Evolutionary conservation across 2,797 vertebrate species (phyloP).

Genomic region (Pachyuromys duprasi): DNA sequence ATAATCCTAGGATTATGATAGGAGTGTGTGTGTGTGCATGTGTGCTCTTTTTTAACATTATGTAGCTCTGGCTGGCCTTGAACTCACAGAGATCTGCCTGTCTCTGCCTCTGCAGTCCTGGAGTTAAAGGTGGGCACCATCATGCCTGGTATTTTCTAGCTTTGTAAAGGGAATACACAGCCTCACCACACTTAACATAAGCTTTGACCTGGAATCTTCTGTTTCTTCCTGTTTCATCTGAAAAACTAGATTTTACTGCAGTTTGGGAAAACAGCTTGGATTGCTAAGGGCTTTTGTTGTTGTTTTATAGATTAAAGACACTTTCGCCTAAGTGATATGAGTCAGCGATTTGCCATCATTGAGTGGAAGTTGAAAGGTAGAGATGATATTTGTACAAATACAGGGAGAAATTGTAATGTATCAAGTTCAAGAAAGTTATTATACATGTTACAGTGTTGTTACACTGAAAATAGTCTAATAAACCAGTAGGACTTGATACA

Average conservation of each 20-base stretch:
- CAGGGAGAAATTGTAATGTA: constrained; percentile 2
- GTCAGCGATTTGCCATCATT: background rate
- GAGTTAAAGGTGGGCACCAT: background rate
- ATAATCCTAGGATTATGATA: background rate
- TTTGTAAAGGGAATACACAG: background rate
- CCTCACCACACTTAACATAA: background rate
- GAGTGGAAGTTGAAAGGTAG: background rate
- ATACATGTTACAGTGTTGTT: background rate
- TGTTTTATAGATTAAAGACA: constrained; percentile 8
- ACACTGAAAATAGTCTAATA: constrained; percentile 1
- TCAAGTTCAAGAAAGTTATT: constrained; percentile 32
- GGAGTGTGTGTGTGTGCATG: background rate
- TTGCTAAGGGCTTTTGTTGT: background rate
- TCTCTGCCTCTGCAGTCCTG: background rate
- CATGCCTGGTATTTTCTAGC: background rate
- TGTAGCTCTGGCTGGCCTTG: background rate
- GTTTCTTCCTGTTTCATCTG: background rate
- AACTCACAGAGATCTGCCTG: background rate
- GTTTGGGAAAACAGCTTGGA: background rate
- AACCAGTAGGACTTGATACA: background rate
- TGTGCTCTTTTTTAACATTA: background rate
- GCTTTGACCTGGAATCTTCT: background rate
- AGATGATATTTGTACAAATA: constrained; percentile 27
- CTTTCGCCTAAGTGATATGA: background rate
- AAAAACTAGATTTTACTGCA: constrained; percentile 11